A percentile compares a stretch with the other conserved stretches of the same genome.
Conservation (phyloP, 2,113 vertebrate species). For the Heterotilapia buettikoferi region DNA sequence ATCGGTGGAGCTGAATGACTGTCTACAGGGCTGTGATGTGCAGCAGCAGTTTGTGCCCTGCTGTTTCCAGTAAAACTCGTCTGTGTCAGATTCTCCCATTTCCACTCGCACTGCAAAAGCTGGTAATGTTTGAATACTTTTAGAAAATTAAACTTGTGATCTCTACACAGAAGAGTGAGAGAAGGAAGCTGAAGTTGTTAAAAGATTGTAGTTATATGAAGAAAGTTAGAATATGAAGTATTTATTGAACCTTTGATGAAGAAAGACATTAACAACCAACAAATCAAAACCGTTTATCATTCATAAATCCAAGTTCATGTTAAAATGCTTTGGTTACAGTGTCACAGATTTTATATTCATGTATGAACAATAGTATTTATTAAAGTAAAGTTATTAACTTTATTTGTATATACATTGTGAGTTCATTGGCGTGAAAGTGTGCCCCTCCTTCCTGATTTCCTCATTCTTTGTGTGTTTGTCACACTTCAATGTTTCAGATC, state of each 20-base stretch:
- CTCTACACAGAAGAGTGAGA: not conserved
- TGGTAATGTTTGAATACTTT: not conserved
- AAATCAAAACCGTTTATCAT: not conserved
- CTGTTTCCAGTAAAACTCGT: not conserved
- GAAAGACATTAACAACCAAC: not conserved
- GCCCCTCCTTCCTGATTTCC: not conserved
- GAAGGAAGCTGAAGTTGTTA: not conserved
- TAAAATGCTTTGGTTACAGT: not conserved
- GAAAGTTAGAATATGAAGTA: not conserved
- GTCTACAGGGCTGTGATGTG: not conserved
- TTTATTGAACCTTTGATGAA: not conserved
- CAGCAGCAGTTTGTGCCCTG: not conserved
- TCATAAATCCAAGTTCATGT: not conserved
- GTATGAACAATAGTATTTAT: not conserved
- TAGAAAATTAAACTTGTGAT: not conserved
- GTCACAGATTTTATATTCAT: not conserved
- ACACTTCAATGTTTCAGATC: not conserved
- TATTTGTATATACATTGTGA: not conserved
- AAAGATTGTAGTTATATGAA: not conserved
- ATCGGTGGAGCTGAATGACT: accelerated
- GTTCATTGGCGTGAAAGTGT: not conserved
- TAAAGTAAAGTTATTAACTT: not conserved
- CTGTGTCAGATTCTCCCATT: not conserved
- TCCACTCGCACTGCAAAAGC: not conserved
- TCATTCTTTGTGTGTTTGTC: not conserved